These are phyloP conservation scores for Hybos culiciformis DNA, from an alignment of 2,888 invertebrate genomes.

Conservation along the genomic window DNA sequence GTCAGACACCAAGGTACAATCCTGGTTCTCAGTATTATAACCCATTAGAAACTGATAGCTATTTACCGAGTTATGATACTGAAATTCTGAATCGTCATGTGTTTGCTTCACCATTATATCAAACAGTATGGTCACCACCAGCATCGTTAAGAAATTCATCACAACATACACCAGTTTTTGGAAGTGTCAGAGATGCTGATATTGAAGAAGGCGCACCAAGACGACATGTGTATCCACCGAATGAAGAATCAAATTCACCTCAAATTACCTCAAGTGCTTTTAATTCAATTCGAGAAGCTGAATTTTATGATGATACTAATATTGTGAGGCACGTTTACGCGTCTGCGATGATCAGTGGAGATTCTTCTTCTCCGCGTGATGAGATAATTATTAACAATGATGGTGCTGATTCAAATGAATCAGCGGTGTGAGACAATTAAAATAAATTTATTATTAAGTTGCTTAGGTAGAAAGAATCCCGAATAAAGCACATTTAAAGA, in stretches of 20 bases:
- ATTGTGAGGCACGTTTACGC: no score
- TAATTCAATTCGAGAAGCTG: slow-evolving; percentile 32
- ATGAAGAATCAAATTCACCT: slow-evolving; percentile 31
- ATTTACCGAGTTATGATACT: slow-evolving; percentile 35
- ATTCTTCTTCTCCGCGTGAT: no score
- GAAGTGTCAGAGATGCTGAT: slow-evolving; percentile 32
- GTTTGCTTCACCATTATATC: slow-evolving; percentile 34
- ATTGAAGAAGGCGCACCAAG: slow-evolving; percentile 21
- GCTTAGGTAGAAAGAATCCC: no score
- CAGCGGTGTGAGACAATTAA: no score
- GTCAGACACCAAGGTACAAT: slow-evolving; percentile 36
- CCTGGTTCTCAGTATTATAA: slow-evolving; percentile 33
- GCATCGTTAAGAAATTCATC: slow-evolving; percentile 32
- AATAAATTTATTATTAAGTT: no score
- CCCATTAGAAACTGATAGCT: slow-evolving; percentile 35
- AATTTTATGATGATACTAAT: slow-evolving; percentile 31
- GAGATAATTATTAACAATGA: no score
- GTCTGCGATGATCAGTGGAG: no score
- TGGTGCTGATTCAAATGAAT: no score
- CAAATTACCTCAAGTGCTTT: slow-evolving; percentile 33
- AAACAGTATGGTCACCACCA: slow-evolving; percentile 35
- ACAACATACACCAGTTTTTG: slow-evolving; percentile 33
- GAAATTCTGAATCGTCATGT: slow-evolving; percentile 34
- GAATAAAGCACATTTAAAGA: no score
- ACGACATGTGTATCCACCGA: slow-evolving; percentile 35